These are phyloP conservation scores for Gymnopithys bicolor DNA, from an alignment of 2,797 vertebrate species.

Conservation along the genomic window DNA sequence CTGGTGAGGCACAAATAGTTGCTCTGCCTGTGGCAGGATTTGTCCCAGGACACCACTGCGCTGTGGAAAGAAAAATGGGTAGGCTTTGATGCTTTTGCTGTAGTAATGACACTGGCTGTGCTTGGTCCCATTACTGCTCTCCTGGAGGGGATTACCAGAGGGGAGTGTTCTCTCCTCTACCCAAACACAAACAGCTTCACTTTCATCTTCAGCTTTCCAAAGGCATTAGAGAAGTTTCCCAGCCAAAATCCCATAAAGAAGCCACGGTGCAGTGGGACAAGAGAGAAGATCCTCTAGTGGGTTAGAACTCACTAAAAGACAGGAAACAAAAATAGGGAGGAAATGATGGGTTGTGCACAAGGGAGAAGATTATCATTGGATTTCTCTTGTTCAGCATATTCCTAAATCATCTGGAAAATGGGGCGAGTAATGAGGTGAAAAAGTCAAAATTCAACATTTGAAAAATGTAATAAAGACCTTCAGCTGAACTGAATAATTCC, in stretches of 20 bases:
- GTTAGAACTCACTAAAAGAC: not conserved
- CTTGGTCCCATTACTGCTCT: not conserved
- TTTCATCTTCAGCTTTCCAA: slow-evolving; percentile 13
- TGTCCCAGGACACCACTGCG: not conserved
- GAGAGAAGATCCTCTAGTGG: not conserved
- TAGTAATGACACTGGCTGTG: not conserved
- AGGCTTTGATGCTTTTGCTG: slow-evolving; percentile 2
- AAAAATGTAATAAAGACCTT: not conserved
- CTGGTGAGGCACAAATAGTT: not conserved
- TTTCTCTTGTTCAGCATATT: not conserved
- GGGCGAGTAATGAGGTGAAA: not conserved
- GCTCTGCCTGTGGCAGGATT: not conserved
- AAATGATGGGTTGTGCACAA: not conserved
- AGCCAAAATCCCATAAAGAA: not conserved
- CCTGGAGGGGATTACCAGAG: not conserved
- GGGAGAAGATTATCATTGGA: not conserved
- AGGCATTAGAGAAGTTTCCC: not conserved
- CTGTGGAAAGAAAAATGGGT: not conserved
- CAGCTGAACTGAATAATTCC: not conserved
- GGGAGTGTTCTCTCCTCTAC: not conserved
- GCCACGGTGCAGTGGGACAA: not conserved
- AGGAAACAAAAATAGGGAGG: not conserved
- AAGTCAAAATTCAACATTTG: not conserved
- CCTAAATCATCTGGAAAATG: not conserved
- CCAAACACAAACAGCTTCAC: not conserved